phyloP scores from a whole-genome alignment of 2,797 vertebrate species.

The Megalops cyprinoides region DNA sequence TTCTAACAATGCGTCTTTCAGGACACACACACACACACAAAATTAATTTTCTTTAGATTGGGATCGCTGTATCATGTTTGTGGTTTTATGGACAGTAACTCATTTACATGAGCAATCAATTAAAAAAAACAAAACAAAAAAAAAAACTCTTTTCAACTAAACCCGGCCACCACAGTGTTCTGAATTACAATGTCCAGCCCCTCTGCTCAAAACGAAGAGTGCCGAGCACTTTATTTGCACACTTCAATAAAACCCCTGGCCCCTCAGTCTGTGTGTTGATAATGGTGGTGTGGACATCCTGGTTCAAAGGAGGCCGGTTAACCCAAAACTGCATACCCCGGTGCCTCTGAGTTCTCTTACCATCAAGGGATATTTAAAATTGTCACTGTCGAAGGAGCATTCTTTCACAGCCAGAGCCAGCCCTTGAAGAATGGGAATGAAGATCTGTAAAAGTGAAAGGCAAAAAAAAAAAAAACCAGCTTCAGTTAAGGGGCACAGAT shows the following conservation, averaged over 20 bases:
- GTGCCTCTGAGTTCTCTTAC: slow-evolving; percentile 70
- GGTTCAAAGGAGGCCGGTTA: not conserved
- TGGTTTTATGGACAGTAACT: not conserved
- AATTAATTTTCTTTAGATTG: too few relatives aligned
- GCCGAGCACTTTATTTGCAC: not conserved
- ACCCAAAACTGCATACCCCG: not conserved
- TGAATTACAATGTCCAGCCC: not conserved
- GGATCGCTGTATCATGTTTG: not conserved
- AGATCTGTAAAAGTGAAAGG: slow-evolving; percentile 80
- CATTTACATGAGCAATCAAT: not conserved
- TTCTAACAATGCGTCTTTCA: too few relatives aligned
- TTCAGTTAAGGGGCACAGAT: not conserved
- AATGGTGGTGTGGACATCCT: not conserved
- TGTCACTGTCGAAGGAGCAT: slow-evolving; percentile 96
- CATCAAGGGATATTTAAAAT: slow-evolving; percentile 98
- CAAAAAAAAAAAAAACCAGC: slow-evolving; percentile 37
- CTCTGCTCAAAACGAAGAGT: not conserved
- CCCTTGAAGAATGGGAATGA: slow-evolving; percentile 93
- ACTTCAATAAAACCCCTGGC: not conserved
- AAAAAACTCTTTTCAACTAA: not conserved
- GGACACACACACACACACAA: too few relatives aligned
- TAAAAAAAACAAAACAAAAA: not conserved
- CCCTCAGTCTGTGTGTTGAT: not conserved
- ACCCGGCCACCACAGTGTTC: not conserved
- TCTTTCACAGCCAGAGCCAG: slow-evolving; percentile 93